A percentile compares a stretch with the other conserved stretches of the same genome.
These are phyloP conservation scores for Drosophila birchii DNA, from an alignment of 2,888 invertebrate genomes.

Conservation along the genomic window DNA sequence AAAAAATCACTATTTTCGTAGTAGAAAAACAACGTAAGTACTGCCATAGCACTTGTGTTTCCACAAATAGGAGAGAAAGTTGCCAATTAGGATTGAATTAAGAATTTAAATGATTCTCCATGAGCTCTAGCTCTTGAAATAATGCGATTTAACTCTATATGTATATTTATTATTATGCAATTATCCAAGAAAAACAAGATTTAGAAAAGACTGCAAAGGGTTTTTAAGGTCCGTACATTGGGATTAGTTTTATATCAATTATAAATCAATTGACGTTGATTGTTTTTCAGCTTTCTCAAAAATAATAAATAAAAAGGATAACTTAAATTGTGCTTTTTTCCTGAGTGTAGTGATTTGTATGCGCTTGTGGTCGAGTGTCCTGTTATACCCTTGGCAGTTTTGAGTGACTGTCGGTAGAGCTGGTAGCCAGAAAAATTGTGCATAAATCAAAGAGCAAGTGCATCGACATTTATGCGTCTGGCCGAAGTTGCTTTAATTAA, in stretches of 20 bases:
- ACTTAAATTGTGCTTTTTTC: neutral
- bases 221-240: neutral
- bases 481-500: conserved; percentile 33
- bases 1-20: conserved; percentile 5
- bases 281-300: too few relatives aligned
- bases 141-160: neutral
- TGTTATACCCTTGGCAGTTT: neutral
- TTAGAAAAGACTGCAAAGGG: neutral
- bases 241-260: neutral
- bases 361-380: conserved; percentile 16
- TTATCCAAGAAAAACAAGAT: neutral
- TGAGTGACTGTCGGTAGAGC: neutral
- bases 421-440: conserved; percentile 40
- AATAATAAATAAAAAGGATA: too few relatives aligned
- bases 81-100: neutral
- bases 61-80: neutral
- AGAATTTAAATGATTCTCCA: neutral
- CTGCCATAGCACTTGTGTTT: neutral
- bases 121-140: neutral
- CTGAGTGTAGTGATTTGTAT: conserved; percentile 13
- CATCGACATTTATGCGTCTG: conserved; percentile 28
- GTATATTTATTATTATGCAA: neutral
- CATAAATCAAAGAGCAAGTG: conserved; percentile 56
- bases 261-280: too few relatives aligned
- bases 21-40: neutral